Evolutionary conservation across 2,113 vertebrate genomes (phyloP).

Genomic region (Passer montanus): DNA sequence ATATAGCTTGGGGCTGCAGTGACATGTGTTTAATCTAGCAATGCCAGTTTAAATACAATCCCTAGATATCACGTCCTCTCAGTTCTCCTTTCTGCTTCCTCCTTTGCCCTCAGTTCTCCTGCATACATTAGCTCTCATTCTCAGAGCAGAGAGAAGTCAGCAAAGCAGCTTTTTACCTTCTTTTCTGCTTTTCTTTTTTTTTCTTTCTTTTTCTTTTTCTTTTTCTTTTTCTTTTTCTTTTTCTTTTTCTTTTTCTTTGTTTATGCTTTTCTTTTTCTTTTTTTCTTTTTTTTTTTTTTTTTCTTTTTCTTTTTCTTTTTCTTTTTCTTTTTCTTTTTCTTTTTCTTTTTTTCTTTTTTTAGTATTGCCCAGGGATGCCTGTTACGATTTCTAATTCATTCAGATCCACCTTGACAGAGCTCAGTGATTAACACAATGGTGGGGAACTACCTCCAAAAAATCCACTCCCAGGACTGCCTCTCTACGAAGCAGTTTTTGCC

Average conservation of each 20-base stretch:
- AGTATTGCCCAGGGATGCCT: not conserved
- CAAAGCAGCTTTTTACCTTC: not conserved
- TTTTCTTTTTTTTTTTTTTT: too few species aligned
- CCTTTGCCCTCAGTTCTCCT: not conserved
- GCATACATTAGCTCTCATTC: not conserved
- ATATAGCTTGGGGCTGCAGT: not conserved
- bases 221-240: not conserved
- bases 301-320: fast-evolving
- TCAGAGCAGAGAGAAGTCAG: not conserved
- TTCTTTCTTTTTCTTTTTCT: not conserved
- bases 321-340: fast-evolving
- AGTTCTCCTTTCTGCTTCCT: not conserved
- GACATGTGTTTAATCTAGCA: constrained; percentile 3
- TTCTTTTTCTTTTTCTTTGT: fast-evolving
- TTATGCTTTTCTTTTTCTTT: too few species aligned
- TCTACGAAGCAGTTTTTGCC: not conserved
- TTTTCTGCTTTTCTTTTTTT: not conserved
- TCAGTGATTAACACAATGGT: not conserved
- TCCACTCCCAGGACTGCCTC: not conserved
- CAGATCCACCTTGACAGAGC: not conserved
- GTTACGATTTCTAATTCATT: not conserved
- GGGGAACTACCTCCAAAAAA: not conserved
- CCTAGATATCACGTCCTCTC: not conserved
- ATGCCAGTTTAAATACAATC: constrained; percentile 28
- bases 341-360: not conserved